Conservation (phyloP, 2,888 invertebrate genomes). For the Drosophila maculinotata region DNA sequence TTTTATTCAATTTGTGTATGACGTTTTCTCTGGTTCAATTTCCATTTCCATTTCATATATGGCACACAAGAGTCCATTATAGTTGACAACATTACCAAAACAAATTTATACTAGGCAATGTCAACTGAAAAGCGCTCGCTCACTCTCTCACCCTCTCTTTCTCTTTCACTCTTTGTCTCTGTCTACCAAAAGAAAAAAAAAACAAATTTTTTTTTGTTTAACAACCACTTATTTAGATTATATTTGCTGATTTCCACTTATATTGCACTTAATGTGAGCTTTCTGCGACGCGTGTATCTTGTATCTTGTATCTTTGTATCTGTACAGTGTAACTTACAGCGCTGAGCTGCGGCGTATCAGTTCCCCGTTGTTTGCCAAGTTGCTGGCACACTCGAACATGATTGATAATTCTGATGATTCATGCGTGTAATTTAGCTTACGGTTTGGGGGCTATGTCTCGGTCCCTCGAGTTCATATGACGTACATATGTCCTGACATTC, state of each 20-base stretch:
- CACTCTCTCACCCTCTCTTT: constrained; percentile 11
- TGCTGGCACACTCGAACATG: constrained; percentile 74
- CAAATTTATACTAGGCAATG: constrained; percentile 67
- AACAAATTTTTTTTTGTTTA: constrained; percentile 69
- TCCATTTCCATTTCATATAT: constrained; percentile 46
- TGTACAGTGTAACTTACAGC: constrained; percentile 38
- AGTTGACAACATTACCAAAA: constrained; percentile 69
- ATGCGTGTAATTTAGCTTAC: constrained; percentile 75
- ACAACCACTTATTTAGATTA: constrained; percentile 83
- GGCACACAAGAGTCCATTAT: constrained; percentile 71
- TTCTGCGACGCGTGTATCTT: constrained; percentile 16
- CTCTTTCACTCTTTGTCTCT: constrained; percentile 2
- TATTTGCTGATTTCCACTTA: constrained; percentile 82
- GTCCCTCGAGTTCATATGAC: constrained; percentile 31
- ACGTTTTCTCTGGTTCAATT: constrained; percentile 41
- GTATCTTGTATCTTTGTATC: constrained; percentile 33
- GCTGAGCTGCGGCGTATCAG: constrained; percentile 37
- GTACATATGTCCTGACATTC: constrained; percentile 46
- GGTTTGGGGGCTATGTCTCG: constrained; percentile 30
- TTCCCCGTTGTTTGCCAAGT: constrained; percentile 45
- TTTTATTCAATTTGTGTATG: constrained; percentile 73
- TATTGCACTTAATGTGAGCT: constrained; percentile 71
- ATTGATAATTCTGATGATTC: constrained; percentile 80
- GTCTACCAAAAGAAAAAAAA: constrained; percentile 22
- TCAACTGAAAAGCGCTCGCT: constrained; percentile 35